Evolutionary conservation across 2,113 vertebrate species (phyloP), one percentile per base, ranked within the genome.

Genomic region (Mustelus asterias): DNA sequence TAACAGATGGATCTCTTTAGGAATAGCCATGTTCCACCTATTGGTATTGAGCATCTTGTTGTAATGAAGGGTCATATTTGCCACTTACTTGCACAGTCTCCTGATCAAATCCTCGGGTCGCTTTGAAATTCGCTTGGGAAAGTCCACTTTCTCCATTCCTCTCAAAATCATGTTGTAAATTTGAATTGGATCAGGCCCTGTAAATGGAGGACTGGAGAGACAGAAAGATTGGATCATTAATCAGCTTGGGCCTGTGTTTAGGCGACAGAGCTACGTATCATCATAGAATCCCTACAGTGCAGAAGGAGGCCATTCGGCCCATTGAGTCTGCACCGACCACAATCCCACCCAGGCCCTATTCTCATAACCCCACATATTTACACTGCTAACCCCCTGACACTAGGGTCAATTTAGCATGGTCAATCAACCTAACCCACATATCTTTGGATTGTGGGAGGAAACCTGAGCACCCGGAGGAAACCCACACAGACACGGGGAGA

Each of bases 121-220:
- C 86, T 97, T 98, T 93, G 97, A 96, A 48, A 98, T 97, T 70
- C 96, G 97, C 95, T 97, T 98, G 60, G 98, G 97, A 96, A 98
- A 97, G 96, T 98, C 97, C 67, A 98, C 97, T 95, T 98, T 98
- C 95, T 98, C 98, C 33, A 98, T 98, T 83, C 98, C 98, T 63
- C 97, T 97, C 24, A 98, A 97, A 94, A 98, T 97, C 97, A 97
- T 97, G 72, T 97, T 98, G 97, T 98, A 98, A 95, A 98, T 98
- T 96, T 97, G 97, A 80, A 98, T 98, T 44, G 97, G 97, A 96
- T 98, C 98, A 6, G 97, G 96, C 41, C 98, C 98, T 80, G 96
- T 83, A 96, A 98, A 98, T 3, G 98, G 98, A 18, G 98, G 98
- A 41, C 98, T 98, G 96, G 13, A 96, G 94, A 95, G 29, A 60